phyloP scores from a whole-genome alignment of 2,888 invertebrate genomes.

The Ennomos erosarius region DNA sequence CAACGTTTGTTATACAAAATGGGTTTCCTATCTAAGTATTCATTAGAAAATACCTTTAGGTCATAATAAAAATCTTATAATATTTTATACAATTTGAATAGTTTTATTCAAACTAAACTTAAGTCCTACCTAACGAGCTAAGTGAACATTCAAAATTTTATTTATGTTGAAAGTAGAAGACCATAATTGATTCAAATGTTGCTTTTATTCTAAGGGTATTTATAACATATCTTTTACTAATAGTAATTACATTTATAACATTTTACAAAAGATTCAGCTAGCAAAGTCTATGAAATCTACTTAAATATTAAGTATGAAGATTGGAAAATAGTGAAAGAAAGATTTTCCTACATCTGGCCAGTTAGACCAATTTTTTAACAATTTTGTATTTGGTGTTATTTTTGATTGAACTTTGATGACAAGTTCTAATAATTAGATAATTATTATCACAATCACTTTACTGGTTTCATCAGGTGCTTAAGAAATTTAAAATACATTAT shows the following conservation, averaged over 20 bases:
- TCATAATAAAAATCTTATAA: conserved; percentile 10
- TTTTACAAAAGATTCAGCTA: conserved; percentile 39
- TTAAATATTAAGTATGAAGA: conserved; percentile 9
- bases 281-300: conserved; percentile 43
- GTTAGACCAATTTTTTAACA: conserved; percentile 1
- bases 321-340: conserved; percentile 56
- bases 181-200: no score
- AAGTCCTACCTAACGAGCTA: no score
- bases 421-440: no score
- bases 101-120: conserved; percentile 8
- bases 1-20: conserved; percentile 61
- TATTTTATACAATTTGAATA: background rate
- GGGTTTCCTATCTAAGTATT: conserved; percentile 60
- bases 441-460: no score
- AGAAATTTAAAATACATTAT: no score
- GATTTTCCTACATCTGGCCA: conserved; percentile 8
- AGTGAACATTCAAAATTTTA: no score
- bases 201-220: no score
- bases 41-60: conserved; percentile 9
- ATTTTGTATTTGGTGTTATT: conserved; percentile 17
- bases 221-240: background rate
- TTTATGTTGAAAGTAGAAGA: no score
- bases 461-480: no score
- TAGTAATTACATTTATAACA: background rate
- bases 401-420: background rate